A percentile compares a stretch with the other conserved stretches of the same genome.
phyloP scores from a whole-genome alignment of 2,888 invertebrate species.

The Ommatoiulus sabulosus region DNA sequence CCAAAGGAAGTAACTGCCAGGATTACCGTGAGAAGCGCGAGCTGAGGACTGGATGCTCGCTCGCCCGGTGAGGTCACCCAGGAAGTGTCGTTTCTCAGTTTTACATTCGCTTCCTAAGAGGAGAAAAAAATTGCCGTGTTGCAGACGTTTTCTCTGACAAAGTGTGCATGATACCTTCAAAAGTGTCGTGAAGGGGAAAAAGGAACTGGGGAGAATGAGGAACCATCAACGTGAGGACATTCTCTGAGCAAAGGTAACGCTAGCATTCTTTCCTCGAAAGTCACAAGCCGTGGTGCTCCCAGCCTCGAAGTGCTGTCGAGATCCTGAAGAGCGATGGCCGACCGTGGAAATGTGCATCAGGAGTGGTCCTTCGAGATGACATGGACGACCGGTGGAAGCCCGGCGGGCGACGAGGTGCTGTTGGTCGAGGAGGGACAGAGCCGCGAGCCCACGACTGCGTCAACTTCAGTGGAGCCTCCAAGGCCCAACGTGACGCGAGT shows the following conservation, averaged over 20 bases:
- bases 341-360: conserved; percentile 54
- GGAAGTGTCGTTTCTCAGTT: too few relatives aligned
- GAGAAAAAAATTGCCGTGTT: too few relatives aligned
- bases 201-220: neutral
- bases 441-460: neutral
- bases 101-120: neutral
- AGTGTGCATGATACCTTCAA: too few relatives aligned
- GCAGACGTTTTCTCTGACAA: too few relatives aligned
- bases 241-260: neutral
- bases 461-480: neutral
- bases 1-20: too few relatives aligned
- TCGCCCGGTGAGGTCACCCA: neutral
- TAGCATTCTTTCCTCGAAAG: neutral
- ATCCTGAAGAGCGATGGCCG: conserved; percentile 49
- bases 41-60: neutral
- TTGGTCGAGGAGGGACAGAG: conserved; percentile 54
- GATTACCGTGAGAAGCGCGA: too few relatives aligned
- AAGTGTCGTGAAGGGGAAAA: neutral
- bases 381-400: conserved; percentile 53
- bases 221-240: neutral
- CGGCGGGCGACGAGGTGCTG: conserved; percentile 58
- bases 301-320: neutral
- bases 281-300: too few relatives aligned
- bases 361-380: conserved; percentile 60
- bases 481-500: conserved; percentile 54